A percentile compares a stretch with the other conserved stretches of the same genome.
Conservation (phyloP, 2,113 vertebrate genomes). For the Tautogolabrus adspersus region DNA sequence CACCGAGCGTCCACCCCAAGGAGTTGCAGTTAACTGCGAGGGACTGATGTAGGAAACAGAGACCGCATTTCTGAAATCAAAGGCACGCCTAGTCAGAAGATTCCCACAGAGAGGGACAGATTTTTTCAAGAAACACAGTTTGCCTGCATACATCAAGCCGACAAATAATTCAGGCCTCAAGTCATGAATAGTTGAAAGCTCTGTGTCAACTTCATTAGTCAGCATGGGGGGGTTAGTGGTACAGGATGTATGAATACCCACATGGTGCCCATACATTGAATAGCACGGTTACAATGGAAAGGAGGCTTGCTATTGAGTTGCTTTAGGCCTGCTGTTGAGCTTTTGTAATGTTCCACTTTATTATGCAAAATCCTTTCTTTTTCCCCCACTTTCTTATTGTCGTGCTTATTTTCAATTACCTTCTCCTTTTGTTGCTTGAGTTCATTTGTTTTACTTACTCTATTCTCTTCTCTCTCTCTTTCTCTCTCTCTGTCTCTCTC, state of each 20-base stretch:
- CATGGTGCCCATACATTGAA: conserved; percentile 74
- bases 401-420: conserved; percentile 47
- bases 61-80: conserved; percentile 78
- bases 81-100: conserved; percentile 74
- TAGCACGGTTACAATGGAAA: conserved; percentile 59
- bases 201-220: conserved; percentile 83
- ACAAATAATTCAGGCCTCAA: conserved; percentile 76
- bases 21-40: conserved; percentile 68
- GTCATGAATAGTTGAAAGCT: conserved; percentile 77
- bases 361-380: conserved; percentile 72
- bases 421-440: conserved; percentile 21
- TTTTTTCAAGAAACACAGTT: conserved; percentile 67
- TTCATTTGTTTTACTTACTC: conserved; percentile 39
- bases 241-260: conserved; percentile 66
- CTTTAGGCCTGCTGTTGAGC: conserved; percentile 66
- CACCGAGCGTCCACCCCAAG: conserved; percentile 68
- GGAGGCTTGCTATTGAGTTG: conserved; percentile 49
- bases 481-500: not conserved
- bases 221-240: conserved; percentile 63
- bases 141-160: conserved; percentile 69
- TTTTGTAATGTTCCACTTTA: conserved; percentile 75
- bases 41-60: conserved; percentile 79
- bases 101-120: conserved; percentile 74
- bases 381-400: conserved; percentile 36
- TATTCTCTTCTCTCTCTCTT: conserved; percentile 1